phyloP scores from a whole-genome alignment of 2,113 vertebrate genomes.

The Murina feae region DNA sequence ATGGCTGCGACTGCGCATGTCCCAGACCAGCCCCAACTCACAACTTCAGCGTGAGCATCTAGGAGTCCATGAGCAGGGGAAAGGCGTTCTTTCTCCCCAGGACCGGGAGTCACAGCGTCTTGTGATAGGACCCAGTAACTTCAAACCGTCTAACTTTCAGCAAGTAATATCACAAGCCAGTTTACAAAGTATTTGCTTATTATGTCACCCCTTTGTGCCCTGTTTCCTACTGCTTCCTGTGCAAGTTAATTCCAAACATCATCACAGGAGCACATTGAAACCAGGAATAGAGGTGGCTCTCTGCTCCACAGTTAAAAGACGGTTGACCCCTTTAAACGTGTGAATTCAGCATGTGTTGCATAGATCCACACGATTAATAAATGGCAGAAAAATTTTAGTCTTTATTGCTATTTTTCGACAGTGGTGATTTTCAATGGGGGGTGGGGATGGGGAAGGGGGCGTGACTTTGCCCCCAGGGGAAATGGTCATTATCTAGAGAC shows the following conservation, averaged over 20 bases:
- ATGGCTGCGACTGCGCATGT: neutral
- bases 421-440: neutral
- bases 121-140: neutral
- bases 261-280: neutral
- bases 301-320: neutral
- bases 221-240: neutral
- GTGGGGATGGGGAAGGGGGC: no score
- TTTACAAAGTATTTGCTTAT: neutral
- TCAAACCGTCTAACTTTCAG: neutral
- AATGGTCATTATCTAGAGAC: neutral
- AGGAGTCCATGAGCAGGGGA: neutral
- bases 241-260: neutral
- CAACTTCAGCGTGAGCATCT: conserved; percentile 13
- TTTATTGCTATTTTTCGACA: neutral
- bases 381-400: neutral
- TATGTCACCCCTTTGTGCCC: neutral
- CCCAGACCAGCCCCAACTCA: neutral
- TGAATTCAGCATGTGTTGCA: neutral
- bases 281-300: neutral
- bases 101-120: neutral
- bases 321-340: neutral
- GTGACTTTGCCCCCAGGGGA: neutral
- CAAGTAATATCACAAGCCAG: neutral
- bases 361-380: neutral
- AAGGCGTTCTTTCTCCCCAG: neutral